Base-by-base conservation (phyloP, 2,797 vertebrate genomes). In the Pangasius mekongensis region DNA sequence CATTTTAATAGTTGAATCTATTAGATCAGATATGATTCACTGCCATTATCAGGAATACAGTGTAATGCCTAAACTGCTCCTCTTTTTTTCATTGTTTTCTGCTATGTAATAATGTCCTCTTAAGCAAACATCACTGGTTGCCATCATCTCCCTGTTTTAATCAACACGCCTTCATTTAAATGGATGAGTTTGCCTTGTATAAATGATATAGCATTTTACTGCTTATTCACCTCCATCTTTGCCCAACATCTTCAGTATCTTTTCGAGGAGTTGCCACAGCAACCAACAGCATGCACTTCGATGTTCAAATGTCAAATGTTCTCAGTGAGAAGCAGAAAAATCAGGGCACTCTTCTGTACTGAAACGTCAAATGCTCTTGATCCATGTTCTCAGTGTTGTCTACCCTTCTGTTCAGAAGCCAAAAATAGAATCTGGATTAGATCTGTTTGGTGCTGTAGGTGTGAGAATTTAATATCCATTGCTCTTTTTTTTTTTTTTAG, bases 251-350 rank as follows among this genome's bases (percentile, higher is more conserved):
- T 91, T 74, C 90, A 77, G 83, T 89, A 87, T 92, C 87, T 90
- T 93, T 92, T 93, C 86, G 86, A 93, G 89, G 88, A 81, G 92
- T 96, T 94, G 92, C 96, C 94, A 95, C 94, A 94, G 96, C 94
- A 96, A 96, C 95, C 3, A 10, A 36, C 89, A 91, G 91, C 76
- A 83, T 83, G 54, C 90, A 86, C 88, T 92, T 88, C 92, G 89
- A 92, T 93, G 91, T 84, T 85, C 76, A 56, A 69, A 88, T 92
- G 90, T 91, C 83, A 88, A 85, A 85, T 71, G 76, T 85, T 85
- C 83, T 88, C 74, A 73, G 83, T 73, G 54, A 88, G 85, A 83
- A 76, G 67, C 62, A 85, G 87, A 86, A 84, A 86, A 80, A 85
- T 81, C 56, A 85, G 69, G 54, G 24, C 69, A 74, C 52, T 60